Conservation (phyloP, 2,113 vertebrate species). For the Carollia perspicillata region DNA sequence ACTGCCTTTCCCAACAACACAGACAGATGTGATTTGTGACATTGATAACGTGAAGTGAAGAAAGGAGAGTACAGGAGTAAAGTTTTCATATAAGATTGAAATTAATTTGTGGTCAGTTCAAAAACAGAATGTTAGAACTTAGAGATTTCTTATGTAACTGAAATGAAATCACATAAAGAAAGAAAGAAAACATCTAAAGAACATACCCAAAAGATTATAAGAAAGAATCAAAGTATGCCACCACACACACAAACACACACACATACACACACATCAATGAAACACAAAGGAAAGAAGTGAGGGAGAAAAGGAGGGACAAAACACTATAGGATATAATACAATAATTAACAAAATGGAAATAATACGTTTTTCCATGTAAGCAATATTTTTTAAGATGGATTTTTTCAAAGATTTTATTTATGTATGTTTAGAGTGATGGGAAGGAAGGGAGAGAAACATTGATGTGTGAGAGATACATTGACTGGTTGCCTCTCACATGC, state of each 20-base stretch:
- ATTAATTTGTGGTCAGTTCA: neutral
- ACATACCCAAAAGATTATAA: conserved; percentile 10
- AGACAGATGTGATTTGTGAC: neutral
- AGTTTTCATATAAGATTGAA: neutral
- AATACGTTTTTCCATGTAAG: neutral
- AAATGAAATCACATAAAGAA: neutral
- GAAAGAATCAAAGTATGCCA: neutral
- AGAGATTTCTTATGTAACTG: neutral
- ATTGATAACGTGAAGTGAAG: neutral
- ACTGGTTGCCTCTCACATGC: no score
- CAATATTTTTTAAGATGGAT: no score
- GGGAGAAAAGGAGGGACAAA: neutral
- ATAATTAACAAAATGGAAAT: neutral
- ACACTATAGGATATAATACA: neutral
- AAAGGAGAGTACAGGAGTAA: neutral
- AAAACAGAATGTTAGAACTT: neutral
- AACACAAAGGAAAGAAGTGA: neutral
- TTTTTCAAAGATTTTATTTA: no score
- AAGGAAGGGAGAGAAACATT: no score
- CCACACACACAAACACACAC: neutral
- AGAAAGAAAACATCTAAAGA: neutral
- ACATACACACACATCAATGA: neutral
- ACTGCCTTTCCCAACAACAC: neutral
- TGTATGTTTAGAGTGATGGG: no score
- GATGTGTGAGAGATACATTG: no score